These are phyloP conservation scores for Epinotia nisella DNA, from an alignment of 2,888 invertebrate genomes.

Conservation along the genomic window DNA sequence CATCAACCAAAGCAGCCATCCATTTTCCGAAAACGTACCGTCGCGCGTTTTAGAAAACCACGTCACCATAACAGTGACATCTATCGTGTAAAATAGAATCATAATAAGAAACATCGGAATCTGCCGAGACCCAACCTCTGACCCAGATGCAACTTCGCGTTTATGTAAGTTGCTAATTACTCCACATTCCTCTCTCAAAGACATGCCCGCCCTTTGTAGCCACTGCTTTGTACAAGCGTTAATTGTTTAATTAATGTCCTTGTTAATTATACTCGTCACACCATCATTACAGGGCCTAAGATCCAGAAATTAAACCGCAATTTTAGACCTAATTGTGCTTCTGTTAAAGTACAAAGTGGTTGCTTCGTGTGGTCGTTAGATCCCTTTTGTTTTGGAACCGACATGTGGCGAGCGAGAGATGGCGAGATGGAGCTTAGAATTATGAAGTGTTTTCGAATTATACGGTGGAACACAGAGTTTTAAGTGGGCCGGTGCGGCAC, in stretches of 20 bases:
- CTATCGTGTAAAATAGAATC: background rate
- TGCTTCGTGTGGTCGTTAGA: background rate
- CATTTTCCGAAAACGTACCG: no score
- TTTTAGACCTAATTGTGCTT: background rate
- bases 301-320: background rate
- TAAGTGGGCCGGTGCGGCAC: background rate
- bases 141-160: slow-evolving; percentile 47
- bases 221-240: slow-evolving; percentile 37
- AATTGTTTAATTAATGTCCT: slow-evolving; percentile 43
- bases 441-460: background rate
- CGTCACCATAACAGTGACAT: background rate
- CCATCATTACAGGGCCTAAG: background rate
- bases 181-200: slow-evolving; percentile 73
- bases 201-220: slow-evolving; percentile 62
- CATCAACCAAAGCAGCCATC: no score
- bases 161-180: slow-evolving; percentile 78
- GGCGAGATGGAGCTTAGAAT: background rate
- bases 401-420: background rate
- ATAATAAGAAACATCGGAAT: slow-evolving; percentile 1
- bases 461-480: background rate
- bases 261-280: slow-evolving; percentile 21
- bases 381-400: background rate
- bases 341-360: background rate
- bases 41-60: background rate
- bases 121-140: background rate